Percentiles rank a stretch among this genome's conserved stretches.
Evolutionary conservation across 2,888 invertebrate genomes (phyloP).

Genomic region (Acheta domesticus): DNA sequence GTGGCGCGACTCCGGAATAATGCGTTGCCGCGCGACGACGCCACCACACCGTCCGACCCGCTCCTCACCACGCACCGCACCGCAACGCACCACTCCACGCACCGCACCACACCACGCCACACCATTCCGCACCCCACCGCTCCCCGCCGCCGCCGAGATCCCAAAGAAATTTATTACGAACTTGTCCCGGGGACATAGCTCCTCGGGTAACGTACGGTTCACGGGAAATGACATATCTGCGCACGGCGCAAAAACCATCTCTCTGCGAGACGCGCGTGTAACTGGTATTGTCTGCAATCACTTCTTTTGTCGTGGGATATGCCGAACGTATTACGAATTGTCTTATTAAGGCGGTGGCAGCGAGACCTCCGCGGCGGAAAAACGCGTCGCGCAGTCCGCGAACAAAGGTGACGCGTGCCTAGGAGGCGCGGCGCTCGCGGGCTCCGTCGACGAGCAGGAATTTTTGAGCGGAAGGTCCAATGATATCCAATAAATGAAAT

Average conservation of each 20-base stretch:
- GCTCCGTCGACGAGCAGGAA: too few species aligned
- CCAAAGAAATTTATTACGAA: slow-evolving; percentile 18
- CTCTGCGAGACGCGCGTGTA: neutral
- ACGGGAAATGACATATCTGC: neutral
- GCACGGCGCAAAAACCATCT: too few species aligned
- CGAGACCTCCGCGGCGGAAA: neutral
- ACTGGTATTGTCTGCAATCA: slow-evolving; percentile 18
- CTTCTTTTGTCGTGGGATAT: neutral
- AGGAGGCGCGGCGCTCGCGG: too few species aligned
- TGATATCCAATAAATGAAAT: too few species aligned
- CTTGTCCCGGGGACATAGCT: neutral
- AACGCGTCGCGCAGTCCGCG: neutral
- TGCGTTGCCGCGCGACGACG: neutral
- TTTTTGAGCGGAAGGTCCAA: too few species aligned
- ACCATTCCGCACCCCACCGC: too few species aligned
- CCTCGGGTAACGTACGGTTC: neutral
- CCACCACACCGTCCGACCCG: too few species aligned
- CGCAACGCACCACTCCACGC: too few species aligned
- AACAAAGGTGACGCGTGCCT: too few species aligned
- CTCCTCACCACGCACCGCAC: too few species aligned
- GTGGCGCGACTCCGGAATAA: neutral
- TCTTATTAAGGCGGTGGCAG: neutral
- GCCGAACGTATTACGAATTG: slow-evolving; percentile 7
- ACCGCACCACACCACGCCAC: too few species aligned
- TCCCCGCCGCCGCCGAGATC: neutral